Evolutionary conservation across 1,140 invertebrate species (phyloP), one percentile per base, ranked within the genome.

Genomic region (Drosophila bifasciata): DNA sequence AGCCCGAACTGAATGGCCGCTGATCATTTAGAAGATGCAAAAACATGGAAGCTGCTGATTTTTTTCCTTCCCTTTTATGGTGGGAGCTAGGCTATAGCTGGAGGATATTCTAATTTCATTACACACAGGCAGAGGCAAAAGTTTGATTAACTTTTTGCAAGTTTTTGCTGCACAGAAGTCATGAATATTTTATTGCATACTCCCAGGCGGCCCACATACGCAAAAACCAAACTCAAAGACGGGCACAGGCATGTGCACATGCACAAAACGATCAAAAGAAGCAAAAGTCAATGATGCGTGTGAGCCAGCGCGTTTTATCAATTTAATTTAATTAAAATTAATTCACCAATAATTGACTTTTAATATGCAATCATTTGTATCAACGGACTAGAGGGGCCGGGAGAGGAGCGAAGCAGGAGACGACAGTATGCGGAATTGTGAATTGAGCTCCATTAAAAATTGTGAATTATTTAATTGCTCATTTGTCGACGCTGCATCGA

Each of bases 321-420:
- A 80, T 85, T 70, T 70, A 57, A 85, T 85, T 85, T 81, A 86
- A 85, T 86, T 86, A 77, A 86, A 85, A 77, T 74, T 77, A 81
- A 78, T 85, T 86, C 48, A 71, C 53, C 81, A 81, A 71, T 85
- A 85, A 85, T 85, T 81, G 81, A 80, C 77, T 86, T 81, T 86
- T 86, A 77, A 85, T 86, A 86, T 70, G 74, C 81, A 86, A 81
- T 86, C 81, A 85, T 86, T 81, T 81, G 73, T 72, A 63, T 66
- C 62, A 55, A 25, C 25, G 63, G 49, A 40, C 58, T 76, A 57
- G 48, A 45, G 16, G 23, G 48, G 49, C 52, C 25, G 3, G 25
- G 7, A 8, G 3, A 25, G 23, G n/a, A n/a, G 5, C 23, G 6
- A 25, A 39, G 25, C 46, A 66, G 28, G 51, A 50, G 51, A 25